Conservation (phyloP, 2,113 vertebrate species). For the Nerophis ophidion region DNA sequence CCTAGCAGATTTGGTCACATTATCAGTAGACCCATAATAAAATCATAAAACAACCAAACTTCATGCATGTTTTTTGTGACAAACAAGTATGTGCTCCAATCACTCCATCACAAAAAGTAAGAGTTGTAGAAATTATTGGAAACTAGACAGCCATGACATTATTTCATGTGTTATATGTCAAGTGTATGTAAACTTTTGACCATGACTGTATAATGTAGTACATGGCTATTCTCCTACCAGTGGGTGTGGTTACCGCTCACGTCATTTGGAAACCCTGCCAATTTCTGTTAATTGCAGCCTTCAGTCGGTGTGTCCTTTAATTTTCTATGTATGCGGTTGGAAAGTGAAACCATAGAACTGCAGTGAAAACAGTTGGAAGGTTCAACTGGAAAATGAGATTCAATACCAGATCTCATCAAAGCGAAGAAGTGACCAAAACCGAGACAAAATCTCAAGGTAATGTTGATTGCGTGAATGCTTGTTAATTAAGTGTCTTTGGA, state of each 20-base stretch:
- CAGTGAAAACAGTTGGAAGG: neutral
- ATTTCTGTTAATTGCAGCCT: neutral
- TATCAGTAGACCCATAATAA: too few relatives aligned
- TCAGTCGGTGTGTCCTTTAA: conserved; percentile 1
- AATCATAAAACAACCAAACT: too few relatives aligned
- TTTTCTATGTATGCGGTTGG: neutral
- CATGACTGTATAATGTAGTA: neutral
- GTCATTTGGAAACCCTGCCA: neutral
- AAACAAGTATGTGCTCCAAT: too few relatives aligned
- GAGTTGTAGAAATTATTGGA: too few relatives aligned
- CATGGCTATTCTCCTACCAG: neutral
- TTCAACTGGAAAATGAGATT: neutral
- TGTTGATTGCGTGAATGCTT: neutral
- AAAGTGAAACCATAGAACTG: neutral
- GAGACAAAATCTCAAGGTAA: neutral
- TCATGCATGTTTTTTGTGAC: too few relatives aligned
- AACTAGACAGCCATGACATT: too few relatives aligned
- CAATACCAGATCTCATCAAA: neutral
- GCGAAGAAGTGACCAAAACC: neutral
- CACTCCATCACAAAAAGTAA: too few relatives aligned
- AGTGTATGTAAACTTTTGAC: neutral
- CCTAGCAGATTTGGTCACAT: too few relatives aligned
- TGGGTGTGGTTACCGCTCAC: neutral
- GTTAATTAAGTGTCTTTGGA: neutral
- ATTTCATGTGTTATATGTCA: too few relatives aligned